A percentile compares a stretch with the other conserved stretches of the same genome.
phyloP scores from a whole-genome alignment of 2,888 invertebrate species.

The Gymnoscelis rufifasciata region DNA sequence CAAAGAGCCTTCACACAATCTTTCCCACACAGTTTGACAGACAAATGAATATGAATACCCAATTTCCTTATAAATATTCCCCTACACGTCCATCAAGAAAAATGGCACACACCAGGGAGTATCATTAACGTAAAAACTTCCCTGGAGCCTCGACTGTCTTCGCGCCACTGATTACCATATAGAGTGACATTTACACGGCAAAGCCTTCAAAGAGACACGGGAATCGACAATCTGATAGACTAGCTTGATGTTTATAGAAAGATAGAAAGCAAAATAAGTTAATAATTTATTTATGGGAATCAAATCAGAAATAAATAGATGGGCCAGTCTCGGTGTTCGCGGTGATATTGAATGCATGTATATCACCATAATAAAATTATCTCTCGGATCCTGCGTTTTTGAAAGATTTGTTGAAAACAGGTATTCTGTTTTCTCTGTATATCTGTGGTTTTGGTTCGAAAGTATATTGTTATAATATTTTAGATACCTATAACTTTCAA shows the following conservation, averaged over 20 bases:
- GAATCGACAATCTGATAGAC: constrained; percentile 22
- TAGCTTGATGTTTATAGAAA: constrained; percentile 1
- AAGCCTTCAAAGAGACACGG: constrained; percentile 37
- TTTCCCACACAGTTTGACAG: neutral
- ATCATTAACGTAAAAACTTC: constrained; percentile 43
- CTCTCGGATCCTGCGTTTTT: no score
- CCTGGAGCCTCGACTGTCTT: constrained; percentile 32
- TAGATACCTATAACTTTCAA: no score
- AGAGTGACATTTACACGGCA: constrained; percentile 52
- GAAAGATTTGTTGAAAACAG: no score
- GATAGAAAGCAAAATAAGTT: neutral
- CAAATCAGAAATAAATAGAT: no score
- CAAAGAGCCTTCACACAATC: no score
- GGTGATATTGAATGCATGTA: no score
- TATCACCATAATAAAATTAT: no score
- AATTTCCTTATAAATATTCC: neutral
- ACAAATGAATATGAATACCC: neutral
- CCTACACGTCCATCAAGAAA: constrained; percentile 6
- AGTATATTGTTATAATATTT: no score
- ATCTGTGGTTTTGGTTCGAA: no score
- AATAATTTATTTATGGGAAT: neutral
- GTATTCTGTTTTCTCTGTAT: no score
- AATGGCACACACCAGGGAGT: constrained; percentile 12
- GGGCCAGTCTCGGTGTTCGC: no score
- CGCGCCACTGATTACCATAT: constrained; percentile 47